Evolutionary conservation across 2,113 vertebrate genomes (phyloP).

Genomic region (Machaerirhynchus nigripectus): DNA sequence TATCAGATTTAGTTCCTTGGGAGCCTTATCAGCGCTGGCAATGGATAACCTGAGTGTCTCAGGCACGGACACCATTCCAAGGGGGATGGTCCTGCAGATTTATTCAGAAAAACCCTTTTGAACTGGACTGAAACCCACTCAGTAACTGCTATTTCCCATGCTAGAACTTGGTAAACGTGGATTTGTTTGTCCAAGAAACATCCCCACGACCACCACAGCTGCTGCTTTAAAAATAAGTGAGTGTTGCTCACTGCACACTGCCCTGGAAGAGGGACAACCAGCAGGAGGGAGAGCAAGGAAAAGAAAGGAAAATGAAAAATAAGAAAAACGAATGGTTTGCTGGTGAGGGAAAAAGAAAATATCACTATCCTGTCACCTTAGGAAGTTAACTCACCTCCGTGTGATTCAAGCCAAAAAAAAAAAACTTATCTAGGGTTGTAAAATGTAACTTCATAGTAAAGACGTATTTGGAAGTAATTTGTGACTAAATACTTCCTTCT

Average conservation of each 20-base stretch:
- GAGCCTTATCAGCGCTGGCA: neutral
- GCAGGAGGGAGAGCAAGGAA: neutral
- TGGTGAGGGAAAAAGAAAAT: neutral
- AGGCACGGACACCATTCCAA: neutral
- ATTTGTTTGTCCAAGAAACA: neutral
- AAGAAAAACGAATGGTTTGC: neutral
- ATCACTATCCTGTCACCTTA: neutral
- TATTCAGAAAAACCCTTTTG: neutral
- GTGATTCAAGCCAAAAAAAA: neutral
- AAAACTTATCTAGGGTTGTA: neutral
- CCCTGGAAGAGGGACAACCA: neutral
- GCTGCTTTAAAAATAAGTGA: neutral
- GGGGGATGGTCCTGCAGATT: neutral
- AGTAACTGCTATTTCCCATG: neutral
- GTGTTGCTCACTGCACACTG: accelerated
- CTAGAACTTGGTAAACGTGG: neutral
- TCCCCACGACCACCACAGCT: neutral
- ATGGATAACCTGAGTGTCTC: neutral
- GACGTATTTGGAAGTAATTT: neutral
- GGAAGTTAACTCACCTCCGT: neutral
- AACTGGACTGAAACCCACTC: neutral
- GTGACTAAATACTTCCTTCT: neutral
- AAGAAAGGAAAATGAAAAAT: neutral
- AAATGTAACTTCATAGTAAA: neutral
- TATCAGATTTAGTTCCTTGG: accelerated